Evolutionary conservation across 64 coral and sea anemone genomes (phyloP).

Genomic region (Acropora yongei): DNA sequence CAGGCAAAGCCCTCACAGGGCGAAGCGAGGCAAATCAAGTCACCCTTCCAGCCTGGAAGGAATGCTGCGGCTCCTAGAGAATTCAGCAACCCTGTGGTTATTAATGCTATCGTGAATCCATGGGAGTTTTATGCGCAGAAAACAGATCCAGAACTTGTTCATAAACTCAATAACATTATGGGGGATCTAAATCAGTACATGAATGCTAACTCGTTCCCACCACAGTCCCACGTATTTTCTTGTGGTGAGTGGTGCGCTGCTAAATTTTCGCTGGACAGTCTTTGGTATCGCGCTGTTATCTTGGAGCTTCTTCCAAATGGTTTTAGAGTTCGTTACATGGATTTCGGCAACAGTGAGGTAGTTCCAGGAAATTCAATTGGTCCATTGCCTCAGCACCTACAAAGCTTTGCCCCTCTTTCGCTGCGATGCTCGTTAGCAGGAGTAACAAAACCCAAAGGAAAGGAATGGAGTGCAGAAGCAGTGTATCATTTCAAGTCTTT

Average conservation of each 20-base stretch:
- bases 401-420: conserved; percentile 48
- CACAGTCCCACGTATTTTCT: neutral
- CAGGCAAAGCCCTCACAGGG: neutral
- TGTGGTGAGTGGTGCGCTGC: conserved; percentile 62
- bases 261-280: conserved; percentile 56
- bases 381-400: conserved; percentile 31
- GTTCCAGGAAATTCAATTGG: conserved; percentile 38
- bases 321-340: conserved; percentile 65
- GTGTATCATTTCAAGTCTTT: conserved; percentile 47
- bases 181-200: conserved; percentile 64
- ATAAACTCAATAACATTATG: conserved; percentile 50
- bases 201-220: neutral
- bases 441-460: conserved; percentile 58
- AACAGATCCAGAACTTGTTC: conserved; percentile 57
- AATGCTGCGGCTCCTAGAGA: neutral
- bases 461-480: conserved; percentile 59
- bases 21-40: neutral
- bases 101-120: conserved; percentile 65
- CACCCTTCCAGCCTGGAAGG: neutral
- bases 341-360: conserved; percentile 75
- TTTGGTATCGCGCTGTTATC: conserved; percentile 86
- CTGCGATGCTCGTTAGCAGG: conserved; percentile 75
- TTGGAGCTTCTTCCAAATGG: conserved; percentile 7
- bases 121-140: conserved; percentile 82
- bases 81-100: neutral